A percentile compares a stretch with the other conserved stretches of the same genome.
phyloP scores from a whole-genome alignment of 2,888 invertebrate genomes.

The Crocallis elinguaria region DNA sequence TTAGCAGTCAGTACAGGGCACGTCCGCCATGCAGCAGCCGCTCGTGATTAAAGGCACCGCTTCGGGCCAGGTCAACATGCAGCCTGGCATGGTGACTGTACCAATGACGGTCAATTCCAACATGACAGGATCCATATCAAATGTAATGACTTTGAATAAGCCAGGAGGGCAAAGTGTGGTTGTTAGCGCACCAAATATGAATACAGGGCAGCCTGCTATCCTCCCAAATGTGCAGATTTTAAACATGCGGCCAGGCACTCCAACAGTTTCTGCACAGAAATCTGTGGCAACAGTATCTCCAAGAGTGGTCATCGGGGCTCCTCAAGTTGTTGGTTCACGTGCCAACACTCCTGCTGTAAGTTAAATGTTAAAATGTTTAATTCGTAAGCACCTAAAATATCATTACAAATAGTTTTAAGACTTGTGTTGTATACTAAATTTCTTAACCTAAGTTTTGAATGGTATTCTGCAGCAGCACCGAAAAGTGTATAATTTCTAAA shows the following conservation, averaged over 20 bases:
- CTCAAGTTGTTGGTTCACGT: conserved; percentile 92
- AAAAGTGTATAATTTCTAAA: no score
- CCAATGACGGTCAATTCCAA: conserved; percentile 87
- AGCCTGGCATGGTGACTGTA: conserved; percentile 85
- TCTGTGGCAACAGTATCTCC: conserved; percentile 91
- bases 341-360: conserved; percentile 92
- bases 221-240: conserved; percentile 93
- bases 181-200: conserved; percentile 85
- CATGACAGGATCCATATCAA: conserved; percentile 84
- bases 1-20: neutral
- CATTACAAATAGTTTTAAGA: neutral
- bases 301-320: conserved; percentile 92
- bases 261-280: conserved; percentile 88
- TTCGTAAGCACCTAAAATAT: neutral
- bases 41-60: conserved; percentile 73
- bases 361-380: conserved; percentile 34
- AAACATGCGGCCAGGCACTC: conserved; percentile 91
- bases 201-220: conserved; percentile 86
- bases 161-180: conserved; percentile 80
- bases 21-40: conserved; percentile 71
- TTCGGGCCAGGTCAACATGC: conserved; percentile 69
- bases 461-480: no score
- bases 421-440: no score
- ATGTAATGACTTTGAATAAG: conserved; percentile 87
- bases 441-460: no score